Conservation (phyloP, 2,113 vertebrate genomes). For the Corvus cornix region DNA sequence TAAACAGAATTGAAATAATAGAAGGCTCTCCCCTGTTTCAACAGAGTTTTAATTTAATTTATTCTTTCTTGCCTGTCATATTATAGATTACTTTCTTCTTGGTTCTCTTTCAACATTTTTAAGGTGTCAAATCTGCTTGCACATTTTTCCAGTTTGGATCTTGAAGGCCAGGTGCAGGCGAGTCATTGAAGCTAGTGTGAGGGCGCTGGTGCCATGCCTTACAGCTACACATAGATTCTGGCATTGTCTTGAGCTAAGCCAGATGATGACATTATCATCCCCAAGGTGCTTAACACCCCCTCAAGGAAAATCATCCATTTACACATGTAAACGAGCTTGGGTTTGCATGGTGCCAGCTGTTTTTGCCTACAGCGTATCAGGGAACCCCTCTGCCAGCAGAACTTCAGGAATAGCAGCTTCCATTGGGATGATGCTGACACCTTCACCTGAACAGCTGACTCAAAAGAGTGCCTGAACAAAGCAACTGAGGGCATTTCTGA, state of each 20-base stretch:
- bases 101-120: neutral
- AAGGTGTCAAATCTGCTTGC: neutral
- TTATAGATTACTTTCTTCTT: neutral
- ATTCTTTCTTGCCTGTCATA: neutral
- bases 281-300: neutral
- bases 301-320: neutral
- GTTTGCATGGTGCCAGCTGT: neutral
- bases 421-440: neutral
- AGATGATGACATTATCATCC: neutral
- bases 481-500: neutral
- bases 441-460: neutral
- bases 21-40: neutral
- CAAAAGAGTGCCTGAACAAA: neutral
- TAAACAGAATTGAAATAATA: neutral
- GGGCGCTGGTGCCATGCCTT: neutral
- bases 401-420: neutral
- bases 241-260: accelerated
- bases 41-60: neutral
- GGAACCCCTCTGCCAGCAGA: neutral
- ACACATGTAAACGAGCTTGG: neutral
- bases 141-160: neutral
- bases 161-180: accelerated
- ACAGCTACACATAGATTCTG: neutral
- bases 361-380: accelerated
- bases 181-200: neutral